Conservation (phyloP, 2,797 vertebrate species). For the Phylloscopus collybita region DNA sequence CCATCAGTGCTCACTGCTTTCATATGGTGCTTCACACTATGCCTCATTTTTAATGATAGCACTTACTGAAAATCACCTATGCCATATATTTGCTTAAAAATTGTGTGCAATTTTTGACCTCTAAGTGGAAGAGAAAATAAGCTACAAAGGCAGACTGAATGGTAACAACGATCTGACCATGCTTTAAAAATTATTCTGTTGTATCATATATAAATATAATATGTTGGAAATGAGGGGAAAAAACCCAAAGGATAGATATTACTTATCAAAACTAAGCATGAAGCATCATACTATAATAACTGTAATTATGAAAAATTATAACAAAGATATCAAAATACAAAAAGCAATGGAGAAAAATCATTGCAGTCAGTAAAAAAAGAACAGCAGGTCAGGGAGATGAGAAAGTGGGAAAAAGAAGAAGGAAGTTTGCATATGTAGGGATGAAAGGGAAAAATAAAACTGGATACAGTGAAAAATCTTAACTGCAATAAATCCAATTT, state of each 20-base stretch:
- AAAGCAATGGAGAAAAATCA: not conserved
- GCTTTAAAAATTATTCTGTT: not conserved
- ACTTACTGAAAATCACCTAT: not conserved
- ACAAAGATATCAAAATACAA: not conserved
- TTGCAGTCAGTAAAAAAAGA: not conserved
- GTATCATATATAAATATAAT: not conserved
- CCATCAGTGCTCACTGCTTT: not conserved
- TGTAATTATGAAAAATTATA: not conserved
- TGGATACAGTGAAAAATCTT: not conserved
- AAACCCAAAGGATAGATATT: not conserved
- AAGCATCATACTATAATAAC: not conserved
- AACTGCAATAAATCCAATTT: constrained; percentile 26
- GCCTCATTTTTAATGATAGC: not conserved
- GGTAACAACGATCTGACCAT: not conserved
- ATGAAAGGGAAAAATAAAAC: constrained; percentile 5
- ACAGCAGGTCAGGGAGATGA: not conserved
- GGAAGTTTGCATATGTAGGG: not conserved
- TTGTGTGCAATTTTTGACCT: not conserved
- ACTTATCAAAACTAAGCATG: not conserved
- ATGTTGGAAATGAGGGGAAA: not conserved
- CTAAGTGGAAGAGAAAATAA: not conserved
- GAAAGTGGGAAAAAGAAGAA: not conserved
- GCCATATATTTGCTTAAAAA: not conserved
- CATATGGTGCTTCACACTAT: not conserved
- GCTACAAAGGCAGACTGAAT: not conserved